Percentiles rank a stretch among this genome's conserved stretches.
phyloP scores from a whole-genome alignment of 1,140 invertebrate genomes.

The Drosophila bocqueti region DNA sequence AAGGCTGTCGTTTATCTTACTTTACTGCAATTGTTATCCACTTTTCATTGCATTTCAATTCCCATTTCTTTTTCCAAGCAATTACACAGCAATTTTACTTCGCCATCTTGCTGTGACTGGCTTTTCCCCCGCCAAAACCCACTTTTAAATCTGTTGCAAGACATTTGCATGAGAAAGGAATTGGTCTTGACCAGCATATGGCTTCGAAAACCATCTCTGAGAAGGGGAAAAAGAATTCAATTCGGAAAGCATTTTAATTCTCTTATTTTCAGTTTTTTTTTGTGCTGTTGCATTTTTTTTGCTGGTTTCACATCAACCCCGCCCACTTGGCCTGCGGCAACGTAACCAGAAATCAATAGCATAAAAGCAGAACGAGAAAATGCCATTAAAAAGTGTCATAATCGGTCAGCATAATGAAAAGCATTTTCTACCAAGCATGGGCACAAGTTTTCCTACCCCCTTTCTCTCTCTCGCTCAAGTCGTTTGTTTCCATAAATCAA shows the following conservation, averaged over 20 bases:
- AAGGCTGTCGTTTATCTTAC: constrained; percentile 43
- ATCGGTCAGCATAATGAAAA: constrained; percentile 81
- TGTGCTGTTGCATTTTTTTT: constrained; percentile 20
- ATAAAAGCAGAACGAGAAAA: constrained; percentile 78
- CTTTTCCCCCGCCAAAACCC: neutral
- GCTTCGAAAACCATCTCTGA: constrained; percentile 49
- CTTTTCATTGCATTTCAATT: constrained; percentile 52
- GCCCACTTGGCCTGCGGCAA: constrained; percentile 17
- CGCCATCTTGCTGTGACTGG: constrained; percentile 6
- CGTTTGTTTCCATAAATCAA: constrained; percentile 67
- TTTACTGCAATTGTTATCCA: constrained; percentile 47
- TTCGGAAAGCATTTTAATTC: constrained; percentile 52
- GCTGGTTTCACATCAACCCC: constrained; percentile 1
- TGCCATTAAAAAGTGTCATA: constrained; percentile 81
- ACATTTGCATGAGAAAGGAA: constrained; percentile 65
- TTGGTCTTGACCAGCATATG: constrained; percentile 53
- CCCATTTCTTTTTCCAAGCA: constrained; percentile 59
- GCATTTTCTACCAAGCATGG: constrained; percentile 26
- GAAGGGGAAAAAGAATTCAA: constrained; percentile 34
- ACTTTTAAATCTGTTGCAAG: constrained; percentile 11
- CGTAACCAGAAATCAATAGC: constrained; percentile 80
- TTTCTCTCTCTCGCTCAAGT: constrained; percentile 20
- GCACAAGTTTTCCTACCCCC: neutral
- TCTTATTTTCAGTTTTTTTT: constrained; percentile 2
- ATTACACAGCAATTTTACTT: constrained; percentile 62